Evolutionary conservation across 2,888 invertebrate genomes (phyloP).

Genomic region (Pelosia muscerda): DNA sequence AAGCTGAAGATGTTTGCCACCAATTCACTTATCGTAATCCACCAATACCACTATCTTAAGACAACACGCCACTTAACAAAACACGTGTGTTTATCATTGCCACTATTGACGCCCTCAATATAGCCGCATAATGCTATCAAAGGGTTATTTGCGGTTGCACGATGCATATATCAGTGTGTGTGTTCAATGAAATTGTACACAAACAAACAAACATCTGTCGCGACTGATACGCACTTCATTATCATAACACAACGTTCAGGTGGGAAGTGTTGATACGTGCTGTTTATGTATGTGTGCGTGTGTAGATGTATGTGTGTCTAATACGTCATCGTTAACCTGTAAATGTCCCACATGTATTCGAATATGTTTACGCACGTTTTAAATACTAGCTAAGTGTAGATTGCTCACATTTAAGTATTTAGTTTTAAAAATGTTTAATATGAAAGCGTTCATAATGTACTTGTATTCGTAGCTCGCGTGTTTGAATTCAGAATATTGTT

Average conservation of each 20-base stretch:
- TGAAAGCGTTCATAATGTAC: background rate
- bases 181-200: constrained; percentile 51
- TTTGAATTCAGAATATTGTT: constrained; percentile 31
- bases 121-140: constrained; percentile 16
- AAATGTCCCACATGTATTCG: background rate
- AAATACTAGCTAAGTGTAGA: constrained; percentile 26
- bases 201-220: constrained; percentile 47
- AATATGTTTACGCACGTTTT: background rate
- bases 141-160: constrained; percentile 25
- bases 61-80: constrained; percentile 17
- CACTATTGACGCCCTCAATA: constrained; percentile 17
- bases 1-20: background rate
- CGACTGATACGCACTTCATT: constrained; percentile 45
- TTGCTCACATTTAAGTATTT: background rate
- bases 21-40: constrained; percentile 12
- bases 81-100: constrained; percentile 17
- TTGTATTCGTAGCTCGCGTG: background rate
- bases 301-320: constrained; percentile 4
- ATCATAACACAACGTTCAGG: constrained; percentile 49
- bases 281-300: constrained; percentile 10
- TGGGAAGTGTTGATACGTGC: constrained; percentile 24
- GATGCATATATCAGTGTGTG: constrained; percentile 33
- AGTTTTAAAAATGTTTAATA: background rate
- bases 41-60: constrained; percentile 16
- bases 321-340: constrained; percentile 12